Evolutionary conservation across 2,113 vertebrate species (phyloP).

Genomic region (Dinomys branickii): DNA sequence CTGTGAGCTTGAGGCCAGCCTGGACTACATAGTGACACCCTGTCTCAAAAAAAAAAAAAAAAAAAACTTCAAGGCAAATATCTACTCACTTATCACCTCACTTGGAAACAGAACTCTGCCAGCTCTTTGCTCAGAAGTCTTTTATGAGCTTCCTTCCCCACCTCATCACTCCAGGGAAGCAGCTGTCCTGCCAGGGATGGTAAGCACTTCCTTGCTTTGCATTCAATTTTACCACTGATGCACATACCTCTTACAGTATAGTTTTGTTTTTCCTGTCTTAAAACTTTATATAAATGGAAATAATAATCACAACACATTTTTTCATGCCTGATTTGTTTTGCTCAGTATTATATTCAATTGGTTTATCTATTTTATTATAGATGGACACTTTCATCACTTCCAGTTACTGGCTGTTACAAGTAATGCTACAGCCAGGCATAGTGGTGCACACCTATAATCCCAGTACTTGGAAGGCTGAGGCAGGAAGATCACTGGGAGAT

Average conservation of each 20-base stretch:
- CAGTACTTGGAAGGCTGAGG: background rate
- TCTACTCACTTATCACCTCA: background rate
- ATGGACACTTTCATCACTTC: conserved; percentile 2
- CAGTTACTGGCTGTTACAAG: background rate
- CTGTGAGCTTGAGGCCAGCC: background rate
- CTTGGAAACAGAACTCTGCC: background rate
- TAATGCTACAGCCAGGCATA: background rate
- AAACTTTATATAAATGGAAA: conserved; percentile 2
- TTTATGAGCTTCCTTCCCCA: background rate
- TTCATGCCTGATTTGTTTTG: background rate
- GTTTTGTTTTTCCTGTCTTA: background rate
- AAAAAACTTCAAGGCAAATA: background rate
- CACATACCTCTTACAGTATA: background rate
- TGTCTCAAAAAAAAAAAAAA: background rate
- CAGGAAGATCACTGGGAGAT: background rate
- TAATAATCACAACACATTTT: background rate
- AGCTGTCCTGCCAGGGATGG: background rate
- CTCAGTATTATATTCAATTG: background rate
- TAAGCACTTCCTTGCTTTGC: background rate
- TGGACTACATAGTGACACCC: background rate
- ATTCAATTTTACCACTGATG: background rate
- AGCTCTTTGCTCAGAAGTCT: background rate
- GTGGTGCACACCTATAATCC: background rate
- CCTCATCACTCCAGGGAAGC: background rate
- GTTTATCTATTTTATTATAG: background rate